Evolutionary conservation across 2,113 vertebrate species (phyloP), one percentile per base, ranked within the genome.

Genomic region (Falco punctatus): DNA sequence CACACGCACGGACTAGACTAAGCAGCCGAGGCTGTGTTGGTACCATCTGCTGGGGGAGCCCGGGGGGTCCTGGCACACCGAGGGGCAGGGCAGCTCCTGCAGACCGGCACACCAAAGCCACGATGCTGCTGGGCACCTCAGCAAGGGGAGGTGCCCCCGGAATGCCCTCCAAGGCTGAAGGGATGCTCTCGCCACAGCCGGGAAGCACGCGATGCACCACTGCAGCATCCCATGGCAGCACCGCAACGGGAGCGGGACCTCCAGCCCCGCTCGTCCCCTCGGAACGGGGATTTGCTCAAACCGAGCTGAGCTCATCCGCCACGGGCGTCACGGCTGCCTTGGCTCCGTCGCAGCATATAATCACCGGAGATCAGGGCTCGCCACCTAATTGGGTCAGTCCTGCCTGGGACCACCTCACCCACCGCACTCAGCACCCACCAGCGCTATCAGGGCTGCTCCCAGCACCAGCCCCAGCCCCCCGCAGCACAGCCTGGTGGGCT

Each of bases 1-100:
- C 20, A 6, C 33, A 54, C 14, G 74, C 71, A 88, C 16, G 3
- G 30, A 92, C 92, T 81, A 66, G 17, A 33, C 92, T 49, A 93
- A 93, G 59, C 0, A 3, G 48, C 67, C 5, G 0, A 40, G n/a
- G 51, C 10, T 11, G 0, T 44, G 22, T 21, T 2, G 1, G 46
- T 93, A 81, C 91, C 94, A 92, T 81, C 8, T 0, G 1, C 58
- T 1, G 11, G 1, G 5, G 52, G 12, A 20, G n/a, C 62, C 62
- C 0, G 2, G 3, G 2, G 17, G 42, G 28, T 91, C 42, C 69
- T 1, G 1, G 78, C 38, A 48, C 42, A 18, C 9, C 0, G 1
- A 1, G 11, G 38, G 61, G 27, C 38, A 38, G 28, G 66, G 46
- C 52, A 0, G 73, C 58, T 95, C 92, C 87, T 22, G 62, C 33